Percentiles rank a stretch among this genome's conserved stretches.
phyloP scores from a whole-genome alignment of 1,140 invertebrate genomes.

The Condylostylus longicornis region DNA sequence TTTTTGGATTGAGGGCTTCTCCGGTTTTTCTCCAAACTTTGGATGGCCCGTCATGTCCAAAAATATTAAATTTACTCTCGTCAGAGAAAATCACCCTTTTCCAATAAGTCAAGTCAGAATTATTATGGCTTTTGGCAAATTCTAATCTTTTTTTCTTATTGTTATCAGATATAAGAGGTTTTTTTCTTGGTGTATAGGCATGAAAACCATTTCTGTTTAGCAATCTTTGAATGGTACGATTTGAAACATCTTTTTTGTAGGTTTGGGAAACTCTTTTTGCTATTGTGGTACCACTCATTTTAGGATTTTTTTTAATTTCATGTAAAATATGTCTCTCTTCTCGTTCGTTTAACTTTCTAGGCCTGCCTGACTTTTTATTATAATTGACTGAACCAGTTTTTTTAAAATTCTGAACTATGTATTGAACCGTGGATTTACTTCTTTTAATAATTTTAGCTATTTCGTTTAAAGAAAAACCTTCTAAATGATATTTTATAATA shows the following conservation, averaged over 20 bases:
- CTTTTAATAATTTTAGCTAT: constrained; percentile 3
- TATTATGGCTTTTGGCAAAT: constrained; percentile 10
- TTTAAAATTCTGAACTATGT: constrained; percentile 4
- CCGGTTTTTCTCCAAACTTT: constrained; percentile 9
- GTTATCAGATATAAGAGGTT: constrained; percentile 8
- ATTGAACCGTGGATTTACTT: constrained; percentile 1
- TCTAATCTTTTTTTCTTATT: constrained; percentile 7
- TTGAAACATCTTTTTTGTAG: not conserved
- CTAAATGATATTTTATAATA: too few relatives aligned
- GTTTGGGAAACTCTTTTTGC: not conserved
- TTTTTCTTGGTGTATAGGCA: constrained; percentile 5
- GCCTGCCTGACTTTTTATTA: constrained; percentile 1
- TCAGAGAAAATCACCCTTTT: constrained; percentile 14
- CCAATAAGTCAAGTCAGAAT: constrained; percentile 6
- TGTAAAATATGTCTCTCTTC: constrained; percentile 3
- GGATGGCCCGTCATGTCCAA: constrained; percentile 6
- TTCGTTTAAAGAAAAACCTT: not conserved
- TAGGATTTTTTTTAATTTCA: constrained; percentile 2
- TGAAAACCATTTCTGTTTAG: constrained; percentile 5
- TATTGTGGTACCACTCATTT: constrained; percentile 5
- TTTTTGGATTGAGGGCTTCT: constrained; percentile 6
- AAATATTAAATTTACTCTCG: constrained; percentile 17
- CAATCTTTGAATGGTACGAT: constrained; percentile 9
- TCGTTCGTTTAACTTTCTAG: constrained; percentile 1
- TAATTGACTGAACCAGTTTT: constrained; percentile 1